phyloP scores from a whole-genome alignment of 2,888 invertebrate species.

The Brachyopa scutellaris region DNA sequence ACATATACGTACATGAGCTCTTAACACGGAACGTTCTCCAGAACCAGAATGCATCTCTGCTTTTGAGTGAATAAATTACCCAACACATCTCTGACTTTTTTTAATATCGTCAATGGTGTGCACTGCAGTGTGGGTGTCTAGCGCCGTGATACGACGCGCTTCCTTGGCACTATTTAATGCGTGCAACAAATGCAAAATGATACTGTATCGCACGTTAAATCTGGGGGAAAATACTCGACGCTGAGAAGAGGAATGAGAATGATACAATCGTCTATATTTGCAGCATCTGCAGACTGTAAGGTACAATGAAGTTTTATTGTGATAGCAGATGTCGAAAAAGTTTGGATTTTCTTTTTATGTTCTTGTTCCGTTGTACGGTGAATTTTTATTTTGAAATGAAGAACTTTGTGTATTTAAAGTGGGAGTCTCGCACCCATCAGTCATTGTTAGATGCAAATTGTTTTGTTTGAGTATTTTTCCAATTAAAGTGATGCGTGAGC shows the following conservation, averaged over 20 bases:
- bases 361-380: slow-evolving; percentile 10
- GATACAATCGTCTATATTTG: slow-evolving; percentile 43
- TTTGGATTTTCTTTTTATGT: neutral
- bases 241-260: slow-evolving; percentile 26
- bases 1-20: slow-evolving; percentile 46
- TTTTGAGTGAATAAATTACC: slow-evolving; percentile 61
- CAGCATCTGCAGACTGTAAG: slow-evolving; percentile 32
- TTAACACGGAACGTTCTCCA: slow-evolving; percentile 37
- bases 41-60: slow-evolving; percentile 42
- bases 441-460: slow-evolving; percentile 67
- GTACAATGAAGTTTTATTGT: slow-evolving; percentile 45
- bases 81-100: slow-evolving; percentile 36
- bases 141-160: slow-evolving; percentile 39
- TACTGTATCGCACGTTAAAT: slow-evolving; percentile 17
- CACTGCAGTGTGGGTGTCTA: slow-evolving; percentile 28
- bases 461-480: slow-evolving; percentile 68
- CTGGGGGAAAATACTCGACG: slow-evolving; percentile 11
- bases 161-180: slow-evolving; percentile 60
- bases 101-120: slow-evolving; percentile 24
- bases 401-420: slow-evolving; percentile 41
- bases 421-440: slow-evolving; percentile 39
- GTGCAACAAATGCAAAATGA: slow-evolving; percentile 46
- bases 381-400: slow-evolving; percentile 47
- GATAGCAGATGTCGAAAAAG: slow-evolving; percentile 26
- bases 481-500: slow-evolving; percentile 49